Evolutionary conservation across 1,140 invertebrate genomes (phyloP).

Genomic region (Charaxes varanes): DNA sequence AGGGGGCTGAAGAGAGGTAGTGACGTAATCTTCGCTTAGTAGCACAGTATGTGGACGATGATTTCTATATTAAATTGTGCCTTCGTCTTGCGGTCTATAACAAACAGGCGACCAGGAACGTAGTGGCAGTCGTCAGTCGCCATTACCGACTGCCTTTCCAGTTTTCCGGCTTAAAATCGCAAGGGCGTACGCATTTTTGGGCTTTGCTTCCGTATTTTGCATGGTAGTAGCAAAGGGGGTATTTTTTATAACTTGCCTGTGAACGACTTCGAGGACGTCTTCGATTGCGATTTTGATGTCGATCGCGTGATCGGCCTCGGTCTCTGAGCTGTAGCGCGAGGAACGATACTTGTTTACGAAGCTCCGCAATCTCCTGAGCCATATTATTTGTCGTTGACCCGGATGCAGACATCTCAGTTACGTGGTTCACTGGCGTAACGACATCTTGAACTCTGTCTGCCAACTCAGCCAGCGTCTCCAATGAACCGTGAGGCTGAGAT

Average conservation of each 20-base stretch:
- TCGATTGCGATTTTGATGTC: no score
- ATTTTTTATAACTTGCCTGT: not conserved
- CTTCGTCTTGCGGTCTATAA: constrained; percentile 3
- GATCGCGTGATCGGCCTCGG: no score
- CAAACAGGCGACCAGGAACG: constrained; percentile 7
- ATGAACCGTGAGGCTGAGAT: not conserved
- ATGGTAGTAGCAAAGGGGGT: constrained; percentile 17
- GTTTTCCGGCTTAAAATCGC: constrained; percentile 14
- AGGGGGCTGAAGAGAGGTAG: no score
- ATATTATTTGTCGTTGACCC: not conserved
- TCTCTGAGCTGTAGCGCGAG: not conserved
- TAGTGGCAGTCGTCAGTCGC: constrained; percentile 7
- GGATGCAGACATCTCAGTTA: no score
- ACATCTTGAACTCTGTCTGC: not conserved
- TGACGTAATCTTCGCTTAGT: no score
- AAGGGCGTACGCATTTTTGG: constrained; percentile 4
- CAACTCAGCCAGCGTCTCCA: not conserved
- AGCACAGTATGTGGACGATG: no score
- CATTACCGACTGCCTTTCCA: constrained; percentile 14
- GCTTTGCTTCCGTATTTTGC: constrained; percentile 6
- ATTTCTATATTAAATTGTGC: no score
- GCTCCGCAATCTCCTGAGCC: not conserved
- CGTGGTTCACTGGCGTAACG: not conserved
- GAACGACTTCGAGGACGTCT: constrained; percentile 4
- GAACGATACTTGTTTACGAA: not conserved